These are phyloP conservation scores for Elmis aenea DNA, from an alignment of 2,888 invertebrate species.

Conservation along the genomic window DNA sequence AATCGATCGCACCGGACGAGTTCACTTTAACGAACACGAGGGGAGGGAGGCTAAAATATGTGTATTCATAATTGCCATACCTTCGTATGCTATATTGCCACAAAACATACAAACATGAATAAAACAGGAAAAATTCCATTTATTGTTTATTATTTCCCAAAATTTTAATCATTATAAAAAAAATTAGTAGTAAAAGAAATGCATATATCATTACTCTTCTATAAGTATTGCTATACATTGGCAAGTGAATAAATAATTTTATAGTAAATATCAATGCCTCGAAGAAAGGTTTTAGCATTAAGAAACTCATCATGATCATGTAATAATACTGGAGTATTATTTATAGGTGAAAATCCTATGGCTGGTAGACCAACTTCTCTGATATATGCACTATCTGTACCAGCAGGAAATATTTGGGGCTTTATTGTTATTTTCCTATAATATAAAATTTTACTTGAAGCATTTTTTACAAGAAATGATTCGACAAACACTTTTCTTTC, in stretches of 20 bases:
- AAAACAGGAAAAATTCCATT: background rate
- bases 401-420: slow-evolving; percentile 79
- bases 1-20: background rate
- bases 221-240: too few relatives aligned
- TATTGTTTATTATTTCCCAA: background rate
- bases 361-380: slow-evolving; percentile 74
- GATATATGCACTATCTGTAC: slow-evolving; percentile 83
- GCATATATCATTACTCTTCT: too few relatives aligned
- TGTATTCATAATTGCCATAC: background rate
- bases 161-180: too few relatives aligned
- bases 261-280: slow-evolving; percentile 76
- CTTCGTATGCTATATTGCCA: too few relatives aligned
- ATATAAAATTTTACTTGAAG: too few relatives aligned
- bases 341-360: slow-evolving; percentile 88
- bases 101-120: too few relatives aligned
- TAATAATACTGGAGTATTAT: slow-evolving; percentile 74
- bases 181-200: too few relatives aligned
- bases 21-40: background rate
- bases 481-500: too few relatives aligned
- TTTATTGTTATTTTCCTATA: slow-evolving; percentile 60
- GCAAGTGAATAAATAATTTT: slow-evolving; percentile 63
- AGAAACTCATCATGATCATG: slow-evolving; percentile 92
- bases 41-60: slow-evolving; percentile 1
- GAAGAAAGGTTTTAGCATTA: slow-evolving; percentile 68
- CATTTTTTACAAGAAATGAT: too few relatives aligned